Conservation (phyloP, 2,888 invertebrate genomes). For the Bellardia pandia region DNA sequence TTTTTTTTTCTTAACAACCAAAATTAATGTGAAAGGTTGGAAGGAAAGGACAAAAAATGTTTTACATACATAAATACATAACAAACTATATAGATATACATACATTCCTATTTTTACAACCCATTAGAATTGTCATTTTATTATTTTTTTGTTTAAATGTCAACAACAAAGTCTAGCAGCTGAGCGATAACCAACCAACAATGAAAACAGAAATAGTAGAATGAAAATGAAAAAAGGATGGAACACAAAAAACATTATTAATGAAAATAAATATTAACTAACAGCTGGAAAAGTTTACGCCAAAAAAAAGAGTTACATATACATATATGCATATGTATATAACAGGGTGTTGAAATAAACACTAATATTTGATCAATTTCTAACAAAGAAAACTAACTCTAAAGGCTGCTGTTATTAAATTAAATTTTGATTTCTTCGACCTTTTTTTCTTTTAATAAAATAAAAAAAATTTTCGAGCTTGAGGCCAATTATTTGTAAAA, state of each 20-base stretch:
- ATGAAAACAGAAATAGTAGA: neutral
- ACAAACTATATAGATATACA: too few species aligned
- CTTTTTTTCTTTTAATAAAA: too few species aligned
- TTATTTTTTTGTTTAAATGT: conserved; percentile 24
- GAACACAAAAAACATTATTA: conserved; percentile 16
- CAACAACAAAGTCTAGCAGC: conserved; percentile 40
- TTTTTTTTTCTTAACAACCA: neutral
- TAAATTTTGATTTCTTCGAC: too few species aligned
- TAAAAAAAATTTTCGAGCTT: too few species aligned
- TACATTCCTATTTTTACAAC: neutral
- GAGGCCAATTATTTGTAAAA: too few species aligned
- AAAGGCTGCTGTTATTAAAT: too few species aligned
- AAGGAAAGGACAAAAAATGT: neutral
- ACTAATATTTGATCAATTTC: too few species aligned
- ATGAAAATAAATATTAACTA: conserved; percentile 50
- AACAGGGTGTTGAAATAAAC: conserved; percentile 14
- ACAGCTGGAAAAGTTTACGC: conserved; percentile 24
- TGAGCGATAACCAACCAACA: neutral
- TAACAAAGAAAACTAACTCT: too few species aligned
- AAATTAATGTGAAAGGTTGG: neutral
- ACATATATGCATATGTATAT: too few species aligned
- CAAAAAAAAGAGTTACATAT: neutral
- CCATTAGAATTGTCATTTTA: conserved; percentile 42
- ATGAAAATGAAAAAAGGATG: neutral
- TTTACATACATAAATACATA: too few species aligned